These are phyloP conservation scores for Hippocampus mohnikei DNA, from an alignment of 2,113 vertebrate genomes.

Conservation along the genomic window DNA sequence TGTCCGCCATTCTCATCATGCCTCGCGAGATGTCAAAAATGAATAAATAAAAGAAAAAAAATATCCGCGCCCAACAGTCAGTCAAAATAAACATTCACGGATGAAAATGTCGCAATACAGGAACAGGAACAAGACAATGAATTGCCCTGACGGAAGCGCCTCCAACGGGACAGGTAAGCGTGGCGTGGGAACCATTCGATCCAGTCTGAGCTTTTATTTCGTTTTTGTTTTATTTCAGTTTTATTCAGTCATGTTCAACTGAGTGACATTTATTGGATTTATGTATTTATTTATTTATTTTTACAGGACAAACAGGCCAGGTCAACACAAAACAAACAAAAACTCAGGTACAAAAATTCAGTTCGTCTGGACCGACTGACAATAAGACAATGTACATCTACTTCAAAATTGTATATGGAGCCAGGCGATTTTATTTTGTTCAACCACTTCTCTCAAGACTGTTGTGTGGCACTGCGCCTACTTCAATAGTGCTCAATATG, in stretches of 20 bases:
- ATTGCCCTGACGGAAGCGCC: not conserved
- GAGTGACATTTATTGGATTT: not conserved
- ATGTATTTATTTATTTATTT: slow-evolving; percentile 10
- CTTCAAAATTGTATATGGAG: no score
- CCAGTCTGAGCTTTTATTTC: not conserved
- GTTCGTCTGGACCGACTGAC: not conserved
- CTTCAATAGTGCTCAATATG: not conserved
- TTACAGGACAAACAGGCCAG: slow-evolving; percentile 11
- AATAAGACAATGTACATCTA: not conserved
- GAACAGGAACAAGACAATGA: not conserved
- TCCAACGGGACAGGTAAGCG: slow-evolving; percentile 8
- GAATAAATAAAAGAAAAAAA: not conserved
- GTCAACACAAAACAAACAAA: not conserved
- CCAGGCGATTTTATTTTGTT: no score
- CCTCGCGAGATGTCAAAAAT: not conserved
- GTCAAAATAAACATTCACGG: not conserved
- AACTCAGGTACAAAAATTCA: slow-evolving; percentile 32
- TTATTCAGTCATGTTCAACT: not conserved
- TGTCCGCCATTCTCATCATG: not conserved
- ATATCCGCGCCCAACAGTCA: not conserved
- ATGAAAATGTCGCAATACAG: slow-evolving; percentile 16
- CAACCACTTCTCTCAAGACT: not conserved
- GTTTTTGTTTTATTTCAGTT: no score
- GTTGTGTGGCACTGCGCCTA: not conserved
- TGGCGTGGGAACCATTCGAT: not conserved